Evolutionary conservation across 2,113 vertebrate genomes (phyloP), one percentile per base, ranked within the genome.

Genomic region (Brachyistius frenatus): DNA sequence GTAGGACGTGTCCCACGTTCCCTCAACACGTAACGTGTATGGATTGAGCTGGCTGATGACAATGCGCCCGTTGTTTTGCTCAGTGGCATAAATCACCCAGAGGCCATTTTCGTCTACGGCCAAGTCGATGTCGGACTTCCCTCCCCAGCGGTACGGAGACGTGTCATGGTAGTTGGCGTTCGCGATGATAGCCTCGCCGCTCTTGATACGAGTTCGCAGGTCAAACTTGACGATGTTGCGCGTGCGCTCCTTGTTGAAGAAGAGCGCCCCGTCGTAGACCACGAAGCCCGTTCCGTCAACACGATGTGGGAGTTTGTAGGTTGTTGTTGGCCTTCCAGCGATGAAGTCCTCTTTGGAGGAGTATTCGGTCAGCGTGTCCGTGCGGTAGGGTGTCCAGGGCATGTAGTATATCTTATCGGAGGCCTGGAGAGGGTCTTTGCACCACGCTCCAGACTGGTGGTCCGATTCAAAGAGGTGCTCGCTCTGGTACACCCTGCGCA

Each of bases 391-490:
- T 0, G 97, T 99, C 98, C 98, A 99, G 5, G 98, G 98, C 98
- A 99, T 99, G 90, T 99, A 99, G 93, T 99, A 99, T 84, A 99
- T 99, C 94, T 99, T 99, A 93, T 99, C 97, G 0, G 98, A 98
- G 3, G 98, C 98, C 86, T 99, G 98, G 0, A 99, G 95, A 47
- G 98, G 98, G 89, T 99, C 98, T 89, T 99, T 99, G 94, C 98
- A 99, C 98, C 98, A 99, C 5, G 98, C 97, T 49, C 98, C 98
- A 0, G 98, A 99, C n/a, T 99, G 98, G 93, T 99, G 98, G 91
- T 99, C 98, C 0, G 98, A 99, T 77, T 99, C 98, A 11, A 99
- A 99, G 57, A 99, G 95, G 90, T 99, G 98, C 78, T 99, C 97
- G 11, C 97, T 99, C 95, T 99, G 98, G 94, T 99, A 98, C 10